Percentiles rank a stretch among this genome's conserved stretches.
Evolutionary conservation across 2,888 invertebrate genomes (phyloP).

Genomic region (Petrolisthes cinctipes): DNA sequence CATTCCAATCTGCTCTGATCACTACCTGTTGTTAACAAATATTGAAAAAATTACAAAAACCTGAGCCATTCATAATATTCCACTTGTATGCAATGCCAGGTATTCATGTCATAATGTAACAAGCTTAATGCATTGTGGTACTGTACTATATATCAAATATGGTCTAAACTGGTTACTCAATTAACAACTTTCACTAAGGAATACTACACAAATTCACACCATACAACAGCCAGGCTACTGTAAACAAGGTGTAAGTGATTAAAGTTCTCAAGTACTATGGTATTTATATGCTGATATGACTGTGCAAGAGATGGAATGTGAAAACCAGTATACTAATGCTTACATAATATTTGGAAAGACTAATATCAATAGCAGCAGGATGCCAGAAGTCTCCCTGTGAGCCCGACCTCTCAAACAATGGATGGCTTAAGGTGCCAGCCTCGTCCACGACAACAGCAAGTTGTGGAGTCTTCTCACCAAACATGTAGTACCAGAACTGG

Average conservation of each 20-base stretch:
- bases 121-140: no score
- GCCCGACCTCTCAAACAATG: constrained; percentile 28
- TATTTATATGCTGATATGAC: no score
- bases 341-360: constrained; percentile 27
- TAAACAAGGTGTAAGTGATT: no score
- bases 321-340: constrained; percentile 8
- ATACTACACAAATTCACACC: no score
- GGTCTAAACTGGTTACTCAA: no score
- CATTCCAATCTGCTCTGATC: constrained; percentile 32
- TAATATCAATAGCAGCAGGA: constrained; percentile 29
- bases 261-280: no score
- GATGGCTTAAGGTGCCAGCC: background rate
- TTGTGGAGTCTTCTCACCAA: constrained; percentile 45
- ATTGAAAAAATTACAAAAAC: background rate
- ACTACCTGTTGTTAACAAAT: constrained; percentile 7
- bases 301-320: no score
- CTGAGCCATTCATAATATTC: background rate
- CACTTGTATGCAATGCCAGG: no score
- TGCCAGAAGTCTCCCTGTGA: constrained; percentile 61
- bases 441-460: constrained; percentile 24
- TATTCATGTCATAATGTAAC: no score
- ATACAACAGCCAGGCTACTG: no score
- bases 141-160: no score
- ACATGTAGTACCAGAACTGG: constrained; percentile 63
- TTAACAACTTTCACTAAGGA: no score